These are phyloP conservation scores for Drosophila fungiperda DNA, from an alignment of 2,888 invertebrate species.

Conservation along the genomic window DNA sequence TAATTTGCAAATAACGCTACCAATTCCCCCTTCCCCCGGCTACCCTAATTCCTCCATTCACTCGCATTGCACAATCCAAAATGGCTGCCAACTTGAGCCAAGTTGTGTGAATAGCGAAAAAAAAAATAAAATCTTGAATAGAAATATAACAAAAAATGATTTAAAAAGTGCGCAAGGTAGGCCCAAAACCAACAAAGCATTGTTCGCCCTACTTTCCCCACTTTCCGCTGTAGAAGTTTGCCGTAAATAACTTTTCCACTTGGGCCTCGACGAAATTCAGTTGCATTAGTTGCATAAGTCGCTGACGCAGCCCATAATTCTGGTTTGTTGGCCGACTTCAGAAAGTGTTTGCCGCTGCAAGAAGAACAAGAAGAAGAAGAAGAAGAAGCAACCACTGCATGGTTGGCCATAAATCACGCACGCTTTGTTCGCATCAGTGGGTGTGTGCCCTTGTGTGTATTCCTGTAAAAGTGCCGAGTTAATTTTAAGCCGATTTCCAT, in stretches of 20 bases:
- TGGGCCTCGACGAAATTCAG: slow-evolving; percentile 35
- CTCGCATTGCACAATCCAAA: slow-evolving; percentile 47
- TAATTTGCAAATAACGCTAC: slow-evolving; percentile 67
- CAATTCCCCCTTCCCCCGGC: slow-evolving; percentile 14
- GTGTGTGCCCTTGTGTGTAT: too few relatives aligned
- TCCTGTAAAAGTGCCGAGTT: slow-evolving; percentile 16
- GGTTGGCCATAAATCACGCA: slow-evolving; percentile 65
- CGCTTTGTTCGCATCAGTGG: slow-evolving; percentile 34
- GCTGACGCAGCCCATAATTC: slow-evolving; percentile 13
- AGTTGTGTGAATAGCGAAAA: slow-evolving; percentile 2
- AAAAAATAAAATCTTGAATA: slow-evolving; percentile 11
- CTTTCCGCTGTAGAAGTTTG: slow-evolving; percentile 30
- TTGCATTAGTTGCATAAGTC: slow-evolving; percentile 73
- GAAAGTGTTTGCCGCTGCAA: slow-evolving; percentile 41
- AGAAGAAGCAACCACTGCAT: slow-evolving; percentile 6
- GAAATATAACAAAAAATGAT: slow-evolving; percentile 51
- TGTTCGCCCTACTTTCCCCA: slow-evolving; percentile 3
- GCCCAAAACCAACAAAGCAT: slow-evolving; percentile 32
- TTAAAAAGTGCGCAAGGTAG: slow-evolving; percentile 63
- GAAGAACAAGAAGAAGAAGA: background rate
- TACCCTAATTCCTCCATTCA: slow-evolving; percentile 15
- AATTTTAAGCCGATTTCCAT: slow-evolving; percentile 69
- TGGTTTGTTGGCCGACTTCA: slow-evolving; percentile 29
- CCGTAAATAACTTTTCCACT: slow-evolving; percentile 70
- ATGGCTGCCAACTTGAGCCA: slow-evolving; percentile 39